Base-by-base conservation (phyloP, 2,888 invertebrate genomes). In the Galeopsomyia nigrocyanea region DNA sequence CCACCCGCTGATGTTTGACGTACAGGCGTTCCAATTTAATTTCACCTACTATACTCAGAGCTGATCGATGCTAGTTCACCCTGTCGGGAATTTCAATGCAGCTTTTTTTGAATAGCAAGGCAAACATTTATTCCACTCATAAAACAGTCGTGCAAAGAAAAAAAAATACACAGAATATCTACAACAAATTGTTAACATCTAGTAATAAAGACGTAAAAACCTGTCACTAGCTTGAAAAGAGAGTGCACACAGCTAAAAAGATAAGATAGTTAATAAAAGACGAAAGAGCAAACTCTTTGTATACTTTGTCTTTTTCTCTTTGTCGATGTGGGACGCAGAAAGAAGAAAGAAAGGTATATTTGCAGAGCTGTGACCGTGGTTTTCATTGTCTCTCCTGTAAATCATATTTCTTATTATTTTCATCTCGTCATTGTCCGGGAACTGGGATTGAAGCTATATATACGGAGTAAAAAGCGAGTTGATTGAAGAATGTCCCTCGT, bases 231-330 rank as follows among this genome's bases (percentile, higher is more conserved):
- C 39, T 13, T 39, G 39, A 39, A 39, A 39, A 39, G 10, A 39
- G 39, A 10, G 39, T 39, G 10, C 39, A 39, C 57, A 17, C 66
- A 10, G 13, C 55, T 68, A 53, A 61, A 68, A 61, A 61, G 53
- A 68, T 53, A 61, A 61, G 53, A 19, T 61, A 68, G 68, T 68
- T 68, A 61, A 60, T 22, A 47, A 61, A 61, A 61, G 68, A 60
- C 51, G 51, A 51, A 67, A 58, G 31, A 56, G 58, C 58, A 39
- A 19, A 51, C 39, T 16, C 21, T 58, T 60, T 31, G 26, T 31
- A 39, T 39, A 16, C 55, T 49, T 46, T 55, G n/a, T 56, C 31
- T 47, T 17, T 14, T 3, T n/a, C 17, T 31, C 55, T 61, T 55
- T 26, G 50, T 63, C n/a, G 2, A 51, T 19, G 17, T 14, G 16